A percentile compares a stretch with the other conserved stretches of the same genome.
phyloP scores from a whole-genome alignment of 1,140 invertebrate species.

The Sitodiplosis mosellana region DNA sequence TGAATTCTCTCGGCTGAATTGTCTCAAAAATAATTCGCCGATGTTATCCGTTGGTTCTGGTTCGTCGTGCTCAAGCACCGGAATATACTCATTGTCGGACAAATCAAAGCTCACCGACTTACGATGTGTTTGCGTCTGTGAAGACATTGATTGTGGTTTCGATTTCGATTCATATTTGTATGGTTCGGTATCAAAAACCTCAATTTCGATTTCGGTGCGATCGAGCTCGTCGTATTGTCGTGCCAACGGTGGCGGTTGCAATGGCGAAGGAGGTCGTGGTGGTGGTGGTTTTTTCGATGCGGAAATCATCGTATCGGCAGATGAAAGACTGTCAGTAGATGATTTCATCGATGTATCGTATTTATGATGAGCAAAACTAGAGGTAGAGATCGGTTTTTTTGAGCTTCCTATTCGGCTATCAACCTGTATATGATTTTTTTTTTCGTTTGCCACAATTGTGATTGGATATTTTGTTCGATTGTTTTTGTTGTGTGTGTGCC shows the following conservation, averaged over 20 bases:
- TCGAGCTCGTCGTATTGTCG: too few species aligned
- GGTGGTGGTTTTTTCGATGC: too few species aligned
- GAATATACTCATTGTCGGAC: constrained; percentile 17
- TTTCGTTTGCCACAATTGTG: too few species aligned
- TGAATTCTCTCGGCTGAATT: neutral
- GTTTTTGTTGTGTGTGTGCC: too few species aligned
- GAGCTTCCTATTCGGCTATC: constrained; percentile 1
- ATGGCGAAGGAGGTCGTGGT: too few species aligned
- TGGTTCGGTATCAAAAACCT: too few species aligned
- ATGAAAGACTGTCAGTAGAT: neutral
- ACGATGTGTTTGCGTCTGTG: constrained; percentile 11
- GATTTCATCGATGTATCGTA: neutral
- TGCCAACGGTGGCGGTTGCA: too few species aligned
- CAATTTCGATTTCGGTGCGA: too few species aligned
- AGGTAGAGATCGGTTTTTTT: neutral
- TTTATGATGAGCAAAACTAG: neutral
- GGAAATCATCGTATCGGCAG: neutral
- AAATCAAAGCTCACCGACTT: constrained; percentile 25
- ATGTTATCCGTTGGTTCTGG: neutral
- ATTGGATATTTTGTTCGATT: too few species aligned
- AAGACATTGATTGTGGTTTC: neutral
- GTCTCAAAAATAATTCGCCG: neutral
- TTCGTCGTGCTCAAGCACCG: neutral
- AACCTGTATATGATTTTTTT: neutral
- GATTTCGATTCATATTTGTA: neutral